Conservation (phyloP, 2,113 vertebrate genomes). For the Phaethornis superciliosus region DNA sequence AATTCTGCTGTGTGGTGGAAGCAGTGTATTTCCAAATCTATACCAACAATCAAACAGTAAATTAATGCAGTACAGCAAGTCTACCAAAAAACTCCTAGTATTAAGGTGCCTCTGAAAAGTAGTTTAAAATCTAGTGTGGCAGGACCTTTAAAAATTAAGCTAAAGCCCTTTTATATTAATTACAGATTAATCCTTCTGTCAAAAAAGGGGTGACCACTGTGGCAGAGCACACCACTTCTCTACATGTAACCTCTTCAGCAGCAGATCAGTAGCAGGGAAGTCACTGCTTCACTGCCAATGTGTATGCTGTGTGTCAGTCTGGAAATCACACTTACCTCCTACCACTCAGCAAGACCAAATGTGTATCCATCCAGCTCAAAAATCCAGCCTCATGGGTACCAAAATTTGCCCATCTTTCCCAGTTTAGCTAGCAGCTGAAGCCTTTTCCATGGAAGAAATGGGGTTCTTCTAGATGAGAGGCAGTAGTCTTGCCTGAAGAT, state of each 20-base stretch:
- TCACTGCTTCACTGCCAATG: neutral
- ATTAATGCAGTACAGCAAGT: neutral
- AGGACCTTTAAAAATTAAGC: neutral
- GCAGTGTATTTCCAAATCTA: neutral
- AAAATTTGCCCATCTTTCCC: neutral
- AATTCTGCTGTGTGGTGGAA: neutral
- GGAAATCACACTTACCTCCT: neutral
- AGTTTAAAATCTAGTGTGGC: neutral
- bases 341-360: neutral
- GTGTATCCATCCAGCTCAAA: neutral
- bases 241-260: neutral
- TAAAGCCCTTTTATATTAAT: neutral
- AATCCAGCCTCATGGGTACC: neutral
- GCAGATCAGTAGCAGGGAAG: neutral
- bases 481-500: neutral
- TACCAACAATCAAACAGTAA: neutral
- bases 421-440: neutral
- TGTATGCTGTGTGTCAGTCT: neutral
- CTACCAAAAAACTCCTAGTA: neutral
- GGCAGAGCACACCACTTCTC: neutral
- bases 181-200: neutral
- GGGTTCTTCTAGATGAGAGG: neutral
- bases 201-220: neutral
- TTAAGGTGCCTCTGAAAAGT: neutral
- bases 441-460: neutral